Base-by-base conservation (phyloP, 2,888 invertebrate species). In the Pyralis farinalis region DNA sequence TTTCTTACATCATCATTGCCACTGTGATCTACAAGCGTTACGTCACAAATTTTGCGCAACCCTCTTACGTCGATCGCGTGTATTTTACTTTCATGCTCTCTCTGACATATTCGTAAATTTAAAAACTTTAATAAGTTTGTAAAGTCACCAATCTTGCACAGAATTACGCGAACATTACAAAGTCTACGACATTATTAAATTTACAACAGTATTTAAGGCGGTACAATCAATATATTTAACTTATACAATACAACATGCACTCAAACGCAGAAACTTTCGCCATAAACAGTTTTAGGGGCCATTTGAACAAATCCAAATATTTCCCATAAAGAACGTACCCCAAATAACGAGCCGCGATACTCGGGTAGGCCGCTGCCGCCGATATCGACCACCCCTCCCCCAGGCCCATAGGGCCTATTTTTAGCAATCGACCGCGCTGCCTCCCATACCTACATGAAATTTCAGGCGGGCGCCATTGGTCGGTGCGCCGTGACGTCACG, bases 371-470 rank as follows among this genome's bases (percentile, higher is more conserved):
- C 36, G 22, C 20, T 52, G 49, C 30, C 47, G 7, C 32, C 50
- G 44, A 22, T 46, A 47, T 47, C 48, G 47, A 46, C 45, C 51
- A 30, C 34, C 47, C 47, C 43, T 30, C 37, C 41, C 40, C 54
- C 52, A 51, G 47, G 49, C 53, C 66, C 68, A 55, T 51, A 58
- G 63, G 60, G 68, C 71, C 80, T 86, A 87, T 85, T 78, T 87
- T 83, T 84, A 85, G 78, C 60, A 50, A 82, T 82, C 83, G 82
- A 84, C 78, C 82, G 65, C 57, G 54, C 62, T 48, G 51, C 59
- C 62, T 62, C 55, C 53, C 73, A 77, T 86, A 85, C 85, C 87
- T 87, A 87, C 85, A 57, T 81, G 83, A 83, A 78, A 31, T 78
- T 87, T 87, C 86, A 86, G 86, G 58, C 44, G 44, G 40, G 7